Conservation (phyloP, 2,113 vertebrate genomes). For the Suncus etruscus region DNA sequence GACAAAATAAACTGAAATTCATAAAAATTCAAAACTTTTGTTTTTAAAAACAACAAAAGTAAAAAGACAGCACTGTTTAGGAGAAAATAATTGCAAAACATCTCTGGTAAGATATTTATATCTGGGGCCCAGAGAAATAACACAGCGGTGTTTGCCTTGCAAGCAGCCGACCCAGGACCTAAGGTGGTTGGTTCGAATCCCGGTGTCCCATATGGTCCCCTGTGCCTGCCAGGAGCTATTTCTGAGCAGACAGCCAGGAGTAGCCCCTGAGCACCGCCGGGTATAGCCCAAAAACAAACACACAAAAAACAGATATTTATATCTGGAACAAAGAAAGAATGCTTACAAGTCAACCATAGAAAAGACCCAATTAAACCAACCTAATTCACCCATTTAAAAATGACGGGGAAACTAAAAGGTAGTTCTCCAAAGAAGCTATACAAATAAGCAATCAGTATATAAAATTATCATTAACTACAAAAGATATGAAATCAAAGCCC, state of each 20-base stretch:
- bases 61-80: constrained; percentile 21
- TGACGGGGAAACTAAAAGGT: not conserved
- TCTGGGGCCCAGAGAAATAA: no score
- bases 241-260: no score
- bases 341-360: constrained; percentile 25
- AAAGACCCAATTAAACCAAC: constrained; percentile 41
- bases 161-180: no score
- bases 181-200: no score
- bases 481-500: constrained; percentile 18
- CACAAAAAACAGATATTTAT: not conserved
- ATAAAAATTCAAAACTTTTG: constrained; percentile 26
- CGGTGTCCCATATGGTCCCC: no score
- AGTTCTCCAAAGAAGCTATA: constrained; percentile 39
- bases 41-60: constrained; percentile 31
- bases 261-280: no score
- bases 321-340: not conserved
- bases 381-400: constrained; percentile 36
- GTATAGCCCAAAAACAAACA: no score
- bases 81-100: constrained; percentile 43
- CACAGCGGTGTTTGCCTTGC: no score
- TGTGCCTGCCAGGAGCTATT: no score
- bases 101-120: not conserved
- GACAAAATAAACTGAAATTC: constrained; percentile 20
- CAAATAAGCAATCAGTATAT: not conserved
- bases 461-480: constrained; percentile 32